Conservation (phyloP, 92 coral and sea anemone genomes). For the Bergia puertoricense region DNA sequence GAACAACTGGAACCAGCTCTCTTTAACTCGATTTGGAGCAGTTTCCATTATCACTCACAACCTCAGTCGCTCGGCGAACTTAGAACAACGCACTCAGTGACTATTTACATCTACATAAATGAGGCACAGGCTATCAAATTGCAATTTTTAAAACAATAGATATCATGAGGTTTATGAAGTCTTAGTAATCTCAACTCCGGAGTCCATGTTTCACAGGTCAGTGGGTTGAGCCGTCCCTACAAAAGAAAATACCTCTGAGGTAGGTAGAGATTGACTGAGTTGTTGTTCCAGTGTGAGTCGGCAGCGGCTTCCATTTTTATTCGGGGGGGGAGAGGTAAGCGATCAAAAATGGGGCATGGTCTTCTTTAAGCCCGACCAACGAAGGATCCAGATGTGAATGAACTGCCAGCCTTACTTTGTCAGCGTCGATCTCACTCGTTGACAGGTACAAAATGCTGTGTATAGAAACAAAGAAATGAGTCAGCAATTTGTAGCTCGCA, state of each 20-base stretch:
- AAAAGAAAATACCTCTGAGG: too few species aligned
- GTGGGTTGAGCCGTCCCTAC: neutral
- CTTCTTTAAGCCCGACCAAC: neutral
- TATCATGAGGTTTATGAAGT: too few species aligned
- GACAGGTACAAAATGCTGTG: conserved; percentile 34
- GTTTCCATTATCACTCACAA: neutral
- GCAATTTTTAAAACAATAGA: neutral
- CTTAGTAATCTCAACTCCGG: neutral
- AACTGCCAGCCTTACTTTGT: neutral
- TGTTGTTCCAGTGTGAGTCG: neutral
- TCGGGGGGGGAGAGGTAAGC: neutral
- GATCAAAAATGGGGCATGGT: neutral
- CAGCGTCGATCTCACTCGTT: neutral
- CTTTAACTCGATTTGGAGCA: neutral
- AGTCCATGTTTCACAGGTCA: neutral
- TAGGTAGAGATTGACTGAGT: too few species aligned
- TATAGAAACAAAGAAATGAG: neutral
- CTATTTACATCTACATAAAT: neutral
- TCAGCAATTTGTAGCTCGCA: neutral
- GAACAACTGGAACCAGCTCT: neutral
- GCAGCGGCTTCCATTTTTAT: neutral
- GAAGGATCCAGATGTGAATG: neutral
- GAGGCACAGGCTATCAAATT: neutral
- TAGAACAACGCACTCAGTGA: neutral
- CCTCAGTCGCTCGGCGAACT: neutral